Evolutionary conservation across 2,113 vertebrate species (phyloP).

Genomic region (Peucedramus taeniatus): DNA sequence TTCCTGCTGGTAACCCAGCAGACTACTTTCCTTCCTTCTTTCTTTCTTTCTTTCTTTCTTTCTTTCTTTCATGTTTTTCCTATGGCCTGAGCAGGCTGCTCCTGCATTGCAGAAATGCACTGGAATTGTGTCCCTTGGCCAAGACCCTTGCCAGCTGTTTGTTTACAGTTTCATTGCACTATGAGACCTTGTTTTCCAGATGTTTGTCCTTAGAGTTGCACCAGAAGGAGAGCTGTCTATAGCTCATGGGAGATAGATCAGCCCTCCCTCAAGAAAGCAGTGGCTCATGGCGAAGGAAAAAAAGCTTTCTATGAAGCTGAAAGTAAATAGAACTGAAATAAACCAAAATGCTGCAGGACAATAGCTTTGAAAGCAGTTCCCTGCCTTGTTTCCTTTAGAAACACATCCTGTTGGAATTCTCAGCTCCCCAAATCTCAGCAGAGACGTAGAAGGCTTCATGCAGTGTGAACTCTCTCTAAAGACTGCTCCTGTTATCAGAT

Average conservation of each 20-base stretch:
- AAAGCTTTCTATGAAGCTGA: neutral
- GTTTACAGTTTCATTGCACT: slow-evolving; percentile 48
- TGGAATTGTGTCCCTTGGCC: neutral
- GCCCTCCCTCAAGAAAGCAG: neutral
- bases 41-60: neutral
- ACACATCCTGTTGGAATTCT: neutral
- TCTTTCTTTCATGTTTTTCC: neutral
- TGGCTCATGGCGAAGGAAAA: neutral
- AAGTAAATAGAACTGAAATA: neutral
- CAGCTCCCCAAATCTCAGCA: neutral
- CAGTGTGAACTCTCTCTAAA: slow-evolving; percentile 9
- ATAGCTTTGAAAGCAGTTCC: neutral
- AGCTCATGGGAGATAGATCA: slow-evolving; percentile 32
- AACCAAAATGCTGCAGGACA: neutral
- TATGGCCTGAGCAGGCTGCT: neutral
- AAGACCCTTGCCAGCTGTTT: slow-evolving; percentile 22
- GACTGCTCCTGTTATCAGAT: slow-evolving; percentile 46
- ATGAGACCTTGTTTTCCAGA: neutral
- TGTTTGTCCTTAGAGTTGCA: neutral
- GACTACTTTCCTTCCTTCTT: neutral
- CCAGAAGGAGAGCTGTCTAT: slow-evolving; percentile 1
- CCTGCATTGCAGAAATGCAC: neutral
- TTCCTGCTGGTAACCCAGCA: slow-evolving; percentile 24
- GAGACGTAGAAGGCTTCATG: slow-evolving; percentile 21
- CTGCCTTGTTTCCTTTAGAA: neutral